These are phyloP conservation scores for Drosophila phalerata DNA, from an alignment of 2,888 invertebrate species.

Conservation along the genomic window DNA sequence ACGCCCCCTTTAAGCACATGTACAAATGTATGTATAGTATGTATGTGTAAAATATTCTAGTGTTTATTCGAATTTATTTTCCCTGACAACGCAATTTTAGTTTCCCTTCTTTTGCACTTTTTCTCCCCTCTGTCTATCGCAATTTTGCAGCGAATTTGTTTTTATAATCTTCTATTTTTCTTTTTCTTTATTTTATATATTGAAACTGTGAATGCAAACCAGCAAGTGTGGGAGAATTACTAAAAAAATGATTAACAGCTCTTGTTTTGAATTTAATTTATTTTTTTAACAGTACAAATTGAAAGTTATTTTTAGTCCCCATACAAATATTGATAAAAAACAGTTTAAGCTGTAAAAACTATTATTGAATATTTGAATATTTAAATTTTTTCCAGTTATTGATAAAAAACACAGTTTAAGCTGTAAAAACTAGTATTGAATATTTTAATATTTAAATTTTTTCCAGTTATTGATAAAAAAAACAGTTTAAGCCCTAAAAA, in stretches of 20 bases:
- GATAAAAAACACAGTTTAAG: not conserved
- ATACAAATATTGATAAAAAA: conserved; percentile 6
- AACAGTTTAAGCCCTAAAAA: not conserved
- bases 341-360: not conserved
- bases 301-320: not conserved
- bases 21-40: not conserved
- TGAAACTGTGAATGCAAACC: conserved; percentile 13
- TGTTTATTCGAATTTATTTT: conserved; percentile 61
- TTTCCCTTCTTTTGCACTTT: conserved; percentile 32
- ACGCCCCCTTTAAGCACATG: conserved; percentile 40
- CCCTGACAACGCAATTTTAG: conserved; percentile 76
- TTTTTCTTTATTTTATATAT: conserved; percentile 5
- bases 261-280: conserved; percentile 27
- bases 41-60: conserved; percentile 46
- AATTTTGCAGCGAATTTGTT: conserved; percentile 6
- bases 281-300: conserved; percentile 24
- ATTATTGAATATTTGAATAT: not conserved
- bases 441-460: not conserved
- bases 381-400: not conserved
- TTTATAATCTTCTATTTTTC: conserved; percentile 5
- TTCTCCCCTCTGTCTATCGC: not conserved
- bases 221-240: conserved; percentile 11
- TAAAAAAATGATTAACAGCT: conserved; percentile 4
- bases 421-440: not conserved
- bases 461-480: not conserved